Evolutionary conservation across 92 coral and sea anemone genomes (phyloP), one percentile per base, ranked within the genome.

Genomic region (Micromussa lordhowensis): DNA sequence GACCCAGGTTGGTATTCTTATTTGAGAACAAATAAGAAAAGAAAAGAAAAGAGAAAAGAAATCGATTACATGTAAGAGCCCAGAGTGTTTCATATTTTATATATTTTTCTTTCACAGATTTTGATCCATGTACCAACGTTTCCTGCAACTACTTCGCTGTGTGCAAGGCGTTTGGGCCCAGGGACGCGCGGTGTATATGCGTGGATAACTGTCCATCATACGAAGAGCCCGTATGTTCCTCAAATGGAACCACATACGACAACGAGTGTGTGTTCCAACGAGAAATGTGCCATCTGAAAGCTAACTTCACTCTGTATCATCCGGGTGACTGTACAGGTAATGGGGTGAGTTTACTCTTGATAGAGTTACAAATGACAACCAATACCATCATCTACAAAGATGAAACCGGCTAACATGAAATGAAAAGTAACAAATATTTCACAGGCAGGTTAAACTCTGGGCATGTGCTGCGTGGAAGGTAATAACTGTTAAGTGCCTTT

Each of bases 181-280:
- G 68, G 81, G 94, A 91, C 40, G 91, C 94, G 75, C 89, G 94
- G 53, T 91, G 94, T 68, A 81, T 84, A 18, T 91, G 94, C 80
- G 94, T 83, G 24, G 36, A 83, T 38, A 86, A 88, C 16, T 91
- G 92, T 26, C 94, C 94, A 22, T 91, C 94, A 3, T 92, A 74
- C 73, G 94, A 92, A 24, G 94, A 92, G 57, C 94, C 92, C 16
- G 90, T 92, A 12, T 92, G 94, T 70, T 88, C 94, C 48, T 92
- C 94, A 15, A 92, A 92, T 71, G 94, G 94, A 71, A 80, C 92
- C 40, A 92, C 92, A 0, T 92, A 88, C 75, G 94, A 88, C 76
- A 92, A 89, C 90, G 81, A 74, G 77, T 92, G 94, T 28, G 70
- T 80, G 75, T 89, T 92, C 80, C 89, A 89, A 36, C 79, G 88